A percentile compares a stretch with the other conserved stretches of the same genome.
Evolutionary conservation across 92 coral and sea anemone genomes (phyloP).

Genomic region (Virgularia gustaviana): DNA sequence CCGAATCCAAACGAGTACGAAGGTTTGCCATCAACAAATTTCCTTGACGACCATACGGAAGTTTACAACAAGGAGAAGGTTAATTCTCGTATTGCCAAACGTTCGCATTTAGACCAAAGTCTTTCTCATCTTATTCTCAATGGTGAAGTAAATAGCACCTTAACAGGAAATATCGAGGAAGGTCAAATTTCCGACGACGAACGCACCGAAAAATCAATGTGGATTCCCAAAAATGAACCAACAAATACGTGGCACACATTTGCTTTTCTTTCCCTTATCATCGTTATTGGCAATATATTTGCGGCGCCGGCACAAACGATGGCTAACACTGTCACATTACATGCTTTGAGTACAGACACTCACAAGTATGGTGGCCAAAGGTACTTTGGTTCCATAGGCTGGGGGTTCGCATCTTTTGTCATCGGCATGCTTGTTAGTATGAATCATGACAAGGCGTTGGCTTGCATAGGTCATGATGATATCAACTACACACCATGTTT

Average conservation of each 20-base stretch:
- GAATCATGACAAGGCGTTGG: slow-evolving; percentile 19
- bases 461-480: slow-evolving; percentile 19
- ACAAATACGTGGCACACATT: slow-evolving; percentile 24
- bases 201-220: not conserved
- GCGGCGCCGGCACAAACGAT: slow-evolving; percentile 33
- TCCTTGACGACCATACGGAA: too few relatives aligned
- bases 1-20: too few relatives aligned
- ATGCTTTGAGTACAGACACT: not conserved
- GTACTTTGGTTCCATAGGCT: slow-evolving; percentile 28
- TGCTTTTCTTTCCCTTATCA: slow-evolving; percentile 9
- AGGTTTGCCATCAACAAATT: too few relatives aligned
- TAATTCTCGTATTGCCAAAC: too few relatives aligned
- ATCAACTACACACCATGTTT: slow-evolving; percentile 29
- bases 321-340: slow-evolving; percentile 37
- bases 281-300: slow-evolving; percentile 21
- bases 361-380: slow-evolving; percentile 30
- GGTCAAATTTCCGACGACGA: not conserved
- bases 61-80: too few relatives aligned
- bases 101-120: too few relatives aligned
- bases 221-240: not conserved
- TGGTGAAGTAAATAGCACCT: too few relatives aligned
- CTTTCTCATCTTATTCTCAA: too few relatives aligned
- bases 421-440: slow-evolving; percentile 25
- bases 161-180: not conserved
- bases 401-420: slow-evolving; percentile 21